Evolutionary conservation across 2,113 vertebrate genomes (phyloP).

Genomic region (Montifringilla adamsi): DNA sequence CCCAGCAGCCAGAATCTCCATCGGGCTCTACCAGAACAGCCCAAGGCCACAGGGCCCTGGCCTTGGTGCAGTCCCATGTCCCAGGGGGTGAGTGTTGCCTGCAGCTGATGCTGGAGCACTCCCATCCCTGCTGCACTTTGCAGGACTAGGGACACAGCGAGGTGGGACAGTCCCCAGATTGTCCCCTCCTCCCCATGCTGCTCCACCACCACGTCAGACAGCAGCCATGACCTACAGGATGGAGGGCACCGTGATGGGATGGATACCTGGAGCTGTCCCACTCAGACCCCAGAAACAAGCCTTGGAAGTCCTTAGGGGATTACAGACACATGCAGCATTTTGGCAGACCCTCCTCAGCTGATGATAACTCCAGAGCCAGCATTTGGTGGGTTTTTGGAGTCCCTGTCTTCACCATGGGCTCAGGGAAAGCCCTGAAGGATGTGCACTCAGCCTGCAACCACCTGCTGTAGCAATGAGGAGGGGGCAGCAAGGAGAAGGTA

Average conservation of each 20-base stretch:
- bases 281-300: neutral
- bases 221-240: rapidly evolving
- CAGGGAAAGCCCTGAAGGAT: neutral
- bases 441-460: neutral
- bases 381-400: neutral
- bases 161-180: neutral
- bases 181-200: neutral
- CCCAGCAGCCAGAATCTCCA: neutral
- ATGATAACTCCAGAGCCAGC: neutral
- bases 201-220: neutral
- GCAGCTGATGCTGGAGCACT: neutral
- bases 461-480: neutral
- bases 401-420: neutral
- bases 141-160: rapidly evolving
- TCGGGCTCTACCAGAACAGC: rapidly evolving
- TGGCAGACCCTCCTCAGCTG: neutral
- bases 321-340: neutral
- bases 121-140: rapidly evolving
- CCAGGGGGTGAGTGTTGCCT: neutral
- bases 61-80: rapidly evolving
- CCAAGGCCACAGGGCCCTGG: rapidly evolving
- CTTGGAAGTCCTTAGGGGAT: neutral
- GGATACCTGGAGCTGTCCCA: neutral
- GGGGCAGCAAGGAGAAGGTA: neutral
- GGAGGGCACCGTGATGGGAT: neutral